A percentile compares a stretch with the other conserved stretches of the same genome.
phyloP scores from a whole-genome alignment of 1,140 invertebrate genomes.

The Hyposmocoma kahamanoa region DNA sequence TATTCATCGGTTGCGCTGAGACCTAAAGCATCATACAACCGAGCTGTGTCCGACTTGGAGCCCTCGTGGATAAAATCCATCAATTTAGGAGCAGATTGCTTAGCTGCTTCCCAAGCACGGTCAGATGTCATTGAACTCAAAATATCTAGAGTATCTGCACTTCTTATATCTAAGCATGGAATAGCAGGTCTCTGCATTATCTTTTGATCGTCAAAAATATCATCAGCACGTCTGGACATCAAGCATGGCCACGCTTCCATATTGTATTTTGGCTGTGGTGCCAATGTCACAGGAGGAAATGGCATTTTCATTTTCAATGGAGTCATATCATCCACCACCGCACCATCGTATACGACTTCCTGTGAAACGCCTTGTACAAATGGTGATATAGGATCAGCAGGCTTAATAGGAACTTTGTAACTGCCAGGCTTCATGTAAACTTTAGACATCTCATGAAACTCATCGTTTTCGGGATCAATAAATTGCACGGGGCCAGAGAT shows the following conservation, averaged over 20 bases:
- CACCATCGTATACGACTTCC: constrained; percentile 38
- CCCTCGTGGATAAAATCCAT: constrained; percentile 65
- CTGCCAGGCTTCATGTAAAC: constrained; percentile 71
- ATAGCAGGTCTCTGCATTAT: constrained; percentile 25
- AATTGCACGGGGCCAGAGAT: constrained; percentile 69
- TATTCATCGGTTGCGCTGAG: constrained; percentile 39
- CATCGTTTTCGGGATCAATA: constrained; percentile 66
- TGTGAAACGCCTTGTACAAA: constrained; percentile 39
- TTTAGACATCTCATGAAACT: constrained; percentile 67
- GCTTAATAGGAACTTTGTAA: constrained; percentile 69
- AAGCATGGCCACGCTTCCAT: constrained; percentile 62
- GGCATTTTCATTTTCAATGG: constrained; percentile 42
- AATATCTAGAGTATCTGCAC: constrained; percentile 43
- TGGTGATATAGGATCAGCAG: constrained; percentile 41
- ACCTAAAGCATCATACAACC: constrained; percentile 59
- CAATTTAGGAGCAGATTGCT: constrained; percentile 65
- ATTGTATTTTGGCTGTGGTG: constrained; percentile 62
- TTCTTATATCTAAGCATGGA: constrained; percentile 39
- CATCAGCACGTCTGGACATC: constrained; percentile 44
- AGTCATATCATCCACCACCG: constrained; percentile 31
- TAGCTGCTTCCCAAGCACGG: constrained; percentile 69
- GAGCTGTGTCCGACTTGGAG: constrained; percentile 55
- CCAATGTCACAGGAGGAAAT: constrained; percentile 49
- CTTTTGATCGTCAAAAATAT: constrained; percentile 43
- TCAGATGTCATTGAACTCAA: constrained; percentile 56